Evolutionary conservation across 2,797 vertebrate species (phyloP).

Genomic region (Chaetophractus vellerosus): DNA sequence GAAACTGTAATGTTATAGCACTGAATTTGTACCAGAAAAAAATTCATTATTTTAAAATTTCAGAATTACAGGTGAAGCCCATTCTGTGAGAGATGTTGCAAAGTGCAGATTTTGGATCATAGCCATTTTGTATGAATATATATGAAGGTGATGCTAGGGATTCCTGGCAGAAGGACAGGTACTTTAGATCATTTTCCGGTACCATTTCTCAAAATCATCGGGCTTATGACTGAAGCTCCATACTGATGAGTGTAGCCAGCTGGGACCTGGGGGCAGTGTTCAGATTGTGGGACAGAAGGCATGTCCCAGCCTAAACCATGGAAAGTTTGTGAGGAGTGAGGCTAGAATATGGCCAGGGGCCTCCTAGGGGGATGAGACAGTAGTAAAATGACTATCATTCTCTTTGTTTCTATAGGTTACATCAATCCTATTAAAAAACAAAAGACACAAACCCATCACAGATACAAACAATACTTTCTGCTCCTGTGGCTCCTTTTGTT

Average conservation of each 20-base stretch:
- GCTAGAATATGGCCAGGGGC: accelerated
- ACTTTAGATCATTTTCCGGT: not conserved
- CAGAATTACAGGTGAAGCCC: not conserved
- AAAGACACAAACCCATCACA: not conserved
- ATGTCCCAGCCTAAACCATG: not conserved
- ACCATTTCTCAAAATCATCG: not conserved
- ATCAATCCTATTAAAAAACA: not conserved
- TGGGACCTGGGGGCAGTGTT: not conserved
- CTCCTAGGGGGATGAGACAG: accelerated
- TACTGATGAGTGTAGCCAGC: not conserved
- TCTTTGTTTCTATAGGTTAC: not conserved
- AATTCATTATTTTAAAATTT: not conserved
- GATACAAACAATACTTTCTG: not conserved
- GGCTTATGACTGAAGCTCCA: not conserved
- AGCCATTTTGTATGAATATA: accelerated
- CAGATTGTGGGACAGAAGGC: not conserved
- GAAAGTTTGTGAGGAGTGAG: not conserved
- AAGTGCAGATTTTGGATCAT: accelerated
- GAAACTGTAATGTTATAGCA: not conserved
- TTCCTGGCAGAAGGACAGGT: not conserved
- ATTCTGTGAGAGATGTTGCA: not conserved
- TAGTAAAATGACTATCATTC: accelerated
- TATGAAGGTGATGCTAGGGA: not conserved
- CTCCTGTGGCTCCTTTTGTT: not conserved
- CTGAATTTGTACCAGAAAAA: not conserved